Evolutionary conservation across 2,888 invertebrate species (phyloP).

Genomic region (Mimas tiliae): DNA sequence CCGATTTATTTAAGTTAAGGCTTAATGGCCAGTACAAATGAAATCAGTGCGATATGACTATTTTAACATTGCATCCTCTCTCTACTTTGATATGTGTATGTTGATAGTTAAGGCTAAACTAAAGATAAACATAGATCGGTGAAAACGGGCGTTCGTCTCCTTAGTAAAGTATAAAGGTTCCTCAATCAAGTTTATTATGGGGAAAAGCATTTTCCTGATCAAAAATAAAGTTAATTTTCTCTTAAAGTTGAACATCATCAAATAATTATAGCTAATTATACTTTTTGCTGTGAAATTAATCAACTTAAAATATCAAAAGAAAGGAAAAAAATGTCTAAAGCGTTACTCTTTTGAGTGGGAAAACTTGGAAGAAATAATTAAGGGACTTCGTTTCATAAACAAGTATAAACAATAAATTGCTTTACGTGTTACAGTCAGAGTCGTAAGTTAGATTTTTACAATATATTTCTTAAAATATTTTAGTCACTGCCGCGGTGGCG

Average conservation of each 20-base stretch:
- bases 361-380: slow-evolving; percentile 18
- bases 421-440: neutral
- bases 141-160: too few species aligned
- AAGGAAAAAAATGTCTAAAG: neutral
- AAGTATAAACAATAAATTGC: neutral
- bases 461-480: neutral
- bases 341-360: neutral
- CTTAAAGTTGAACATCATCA: neutral
- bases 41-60: too few species aligned
- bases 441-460: neutral
- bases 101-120: too few species aligned
- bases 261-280: slow-evolving; percentile 12
- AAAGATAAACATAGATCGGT: too few species aligned
- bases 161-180: neutral
- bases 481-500: too few species aligned
- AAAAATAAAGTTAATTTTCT: neutral
- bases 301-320: slow-evolving; percentile 14
- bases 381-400: slow-evolving; percentile 7
- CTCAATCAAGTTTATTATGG: too few species aligned
- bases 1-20: too few species aligned
- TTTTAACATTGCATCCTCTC: too few species aligned
- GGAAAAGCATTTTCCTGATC: too few species aligned
- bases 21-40: too few species aligned
- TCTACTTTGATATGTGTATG: too few species aligned
- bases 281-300: slow-evolving; percentile 9